These are phyloP conservation scores for Sprattus sprattus DNA, from an alignment of 2,113 vertebrate species.

Conservation along the genomic window DNA sequence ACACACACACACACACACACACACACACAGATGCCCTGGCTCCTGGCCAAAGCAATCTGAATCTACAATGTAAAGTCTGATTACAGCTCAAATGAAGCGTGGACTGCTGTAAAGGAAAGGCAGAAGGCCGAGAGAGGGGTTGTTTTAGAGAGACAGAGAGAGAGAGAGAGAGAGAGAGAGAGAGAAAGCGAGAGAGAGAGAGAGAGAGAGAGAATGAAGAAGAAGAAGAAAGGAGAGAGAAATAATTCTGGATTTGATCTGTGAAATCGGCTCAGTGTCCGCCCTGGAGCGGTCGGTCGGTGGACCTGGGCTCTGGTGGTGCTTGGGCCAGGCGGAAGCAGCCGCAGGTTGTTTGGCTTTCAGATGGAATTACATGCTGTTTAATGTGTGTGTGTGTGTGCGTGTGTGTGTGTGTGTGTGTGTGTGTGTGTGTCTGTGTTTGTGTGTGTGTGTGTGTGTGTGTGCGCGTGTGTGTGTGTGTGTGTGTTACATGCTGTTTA, in stretches of 20 bases:
- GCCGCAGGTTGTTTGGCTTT: constrained; percentile 44
- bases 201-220: background rate
- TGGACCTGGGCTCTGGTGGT: background rate
- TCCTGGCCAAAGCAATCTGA: background rate
- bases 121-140: background rate
- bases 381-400: too few species aligned
- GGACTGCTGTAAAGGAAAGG: background rate
- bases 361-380: constrained; percentile 52
- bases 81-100: background rate
- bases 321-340: background rate
- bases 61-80: constrained; percentile 11
- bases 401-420: too few species aligned
- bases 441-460: too few species aligned
- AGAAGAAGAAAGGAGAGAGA: background rate
- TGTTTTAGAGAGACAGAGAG: background rate
- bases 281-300: background rate
- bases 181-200: background rate
- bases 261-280: background rate
- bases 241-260: background rate
- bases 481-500: constrained; percentile 55
- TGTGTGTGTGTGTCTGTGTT: too few species aligned
- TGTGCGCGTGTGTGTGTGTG: too few species aligned
- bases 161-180: background rate
- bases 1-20: too few species aligned
- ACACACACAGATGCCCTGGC: constrained; percentile 5